These are phyloP conservation scores for Lasioglossum marginatum DNA, from an alignment of 2,888 invertebrate species.

Conservation along the genomic window DNA sequence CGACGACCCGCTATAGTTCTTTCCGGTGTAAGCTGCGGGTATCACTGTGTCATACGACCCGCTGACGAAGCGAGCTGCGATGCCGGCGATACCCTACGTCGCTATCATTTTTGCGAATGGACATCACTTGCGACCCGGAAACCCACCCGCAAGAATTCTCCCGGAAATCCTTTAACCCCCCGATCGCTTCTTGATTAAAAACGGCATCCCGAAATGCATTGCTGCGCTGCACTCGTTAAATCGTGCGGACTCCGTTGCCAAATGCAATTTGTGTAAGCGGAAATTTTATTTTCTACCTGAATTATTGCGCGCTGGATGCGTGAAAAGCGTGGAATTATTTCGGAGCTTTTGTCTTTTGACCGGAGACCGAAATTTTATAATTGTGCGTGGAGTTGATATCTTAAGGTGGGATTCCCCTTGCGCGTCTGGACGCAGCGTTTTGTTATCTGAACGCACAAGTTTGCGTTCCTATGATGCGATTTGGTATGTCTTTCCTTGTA, in stretches of 20 bases:
- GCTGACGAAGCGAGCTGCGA: not conserved
- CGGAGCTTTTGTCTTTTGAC: not conserved
- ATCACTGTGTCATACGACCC: not conserved
- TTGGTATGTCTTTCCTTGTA: too few relatives aligned
- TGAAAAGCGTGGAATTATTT: not conserved
- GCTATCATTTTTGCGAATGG: slow-evolving; percentile 1
- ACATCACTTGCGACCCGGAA: not conserved
- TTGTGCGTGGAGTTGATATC: not conserved
- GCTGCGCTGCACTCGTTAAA: not conserved
- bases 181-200: not conserved
- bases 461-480: too few relatives aligned
- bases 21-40: not conserved
- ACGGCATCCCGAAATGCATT: not conserved
- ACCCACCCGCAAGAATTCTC: not conserved
- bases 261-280: not conserved
- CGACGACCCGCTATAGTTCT: not conserved
- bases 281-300: not conserved
- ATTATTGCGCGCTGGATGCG: not conserved
- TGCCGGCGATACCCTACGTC: not conserved
- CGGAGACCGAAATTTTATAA: not conserved
- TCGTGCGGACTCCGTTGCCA: not conserved
- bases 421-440: too few relatives aligned
- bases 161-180: not conserved
- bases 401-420: too few relatives aligned
- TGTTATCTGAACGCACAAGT: too few relatives aligned